These are phyloP conservation scores for Menidia beryllina DNA, from an alignment of 2,113 vertebrate species.

Conservation along the genomic window DNA sequence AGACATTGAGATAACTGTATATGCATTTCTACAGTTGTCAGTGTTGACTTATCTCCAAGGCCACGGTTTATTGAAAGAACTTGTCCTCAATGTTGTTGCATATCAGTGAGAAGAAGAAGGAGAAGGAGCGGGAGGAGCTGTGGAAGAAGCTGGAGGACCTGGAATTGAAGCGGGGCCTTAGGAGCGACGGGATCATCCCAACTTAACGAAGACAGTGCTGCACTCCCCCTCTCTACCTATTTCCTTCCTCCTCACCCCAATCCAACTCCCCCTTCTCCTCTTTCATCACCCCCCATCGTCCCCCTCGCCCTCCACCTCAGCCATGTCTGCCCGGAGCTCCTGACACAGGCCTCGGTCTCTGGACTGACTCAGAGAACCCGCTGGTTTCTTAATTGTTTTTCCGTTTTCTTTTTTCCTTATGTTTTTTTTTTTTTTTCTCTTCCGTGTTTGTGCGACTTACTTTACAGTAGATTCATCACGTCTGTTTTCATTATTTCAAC, in stretches of 20 bases:
- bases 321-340: slow-evolving; percentile 71
- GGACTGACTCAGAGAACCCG: slow-evolving; percentile 88
- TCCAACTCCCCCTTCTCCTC: slow-evolving; percentile 8
- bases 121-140: slow-evolving; percentile 97
- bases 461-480: slow-evolving; percentile 98
- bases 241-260: slow-evolving; percentile 21
- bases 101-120: slow-evolving; percentile 97
- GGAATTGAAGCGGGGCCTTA: slow-evolving; percentile 98
- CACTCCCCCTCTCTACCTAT: slow-evolving; percentile 82
- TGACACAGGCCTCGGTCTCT: slow-evolving; percentile 79
- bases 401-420: slow-evolving; percentile 75
- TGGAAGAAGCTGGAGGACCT: slow-evolving; percentile 99
- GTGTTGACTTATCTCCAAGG: too few species aligned
- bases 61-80: too few species aligned
- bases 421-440: slow-evolving; percentile 74
- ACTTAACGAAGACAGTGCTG: slow-evolving; percentile 89
- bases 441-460: slow-evolving; percentile 95
- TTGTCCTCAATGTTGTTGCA: neutral
- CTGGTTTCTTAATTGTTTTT: slow-evolving; percentile 62
- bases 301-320: slow-evolving; percentile 45
- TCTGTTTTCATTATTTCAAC: slow-evolving; percentile 98
- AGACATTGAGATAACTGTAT: too few species aligned
- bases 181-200: slow-evolving; percentile 96
- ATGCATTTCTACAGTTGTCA: too few species aligned
- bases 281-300: neutral